Conservation (phyloP, 2,797 vertebrate species). For the Dromococcyx pavoninus region DNA sequence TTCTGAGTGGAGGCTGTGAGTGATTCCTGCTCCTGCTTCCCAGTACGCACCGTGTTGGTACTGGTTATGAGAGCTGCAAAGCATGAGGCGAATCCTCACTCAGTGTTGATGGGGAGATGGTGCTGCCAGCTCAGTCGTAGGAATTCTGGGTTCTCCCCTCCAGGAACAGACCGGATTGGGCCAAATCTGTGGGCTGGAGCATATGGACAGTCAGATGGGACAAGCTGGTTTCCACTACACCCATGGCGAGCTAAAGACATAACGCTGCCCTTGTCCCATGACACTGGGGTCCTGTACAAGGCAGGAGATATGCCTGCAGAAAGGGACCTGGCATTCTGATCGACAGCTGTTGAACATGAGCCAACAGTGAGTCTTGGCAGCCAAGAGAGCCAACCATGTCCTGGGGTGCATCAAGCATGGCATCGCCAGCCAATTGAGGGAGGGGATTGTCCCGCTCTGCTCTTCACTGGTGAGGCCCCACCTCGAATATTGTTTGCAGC, state of each 20-base stretch:
- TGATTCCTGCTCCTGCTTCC: neutral
- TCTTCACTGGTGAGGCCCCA: no score
- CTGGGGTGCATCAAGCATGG: no score
- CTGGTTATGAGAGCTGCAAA: no score
- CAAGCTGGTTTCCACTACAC: neutral
- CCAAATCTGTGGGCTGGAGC: neutral
- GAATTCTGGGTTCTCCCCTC: neutral
- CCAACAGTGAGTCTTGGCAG: no score
- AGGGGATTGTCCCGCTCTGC: no score
- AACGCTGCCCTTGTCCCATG: neutral
- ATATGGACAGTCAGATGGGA: neutral
- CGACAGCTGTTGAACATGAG: no score
- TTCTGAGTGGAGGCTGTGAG: neutral
- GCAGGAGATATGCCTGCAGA: no score
- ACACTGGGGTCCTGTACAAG: neutral
- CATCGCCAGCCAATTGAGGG: no score
- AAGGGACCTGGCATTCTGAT: no score
- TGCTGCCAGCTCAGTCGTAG: neutral
- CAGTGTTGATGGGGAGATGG: neutral
- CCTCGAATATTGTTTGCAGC: no score
- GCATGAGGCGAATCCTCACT: neutral
- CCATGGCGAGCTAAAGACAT: rapidly evolving
- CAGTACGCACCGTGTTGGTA: rapidly evolving
- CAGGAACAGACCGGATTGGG: neutral
- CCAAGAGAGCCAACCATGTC: no score